These are phyloP conservation scores for Tragopan temminckii DNA, from an alignment of 2,797 vertebrate species.

Conservation along the genomic window DNA sequence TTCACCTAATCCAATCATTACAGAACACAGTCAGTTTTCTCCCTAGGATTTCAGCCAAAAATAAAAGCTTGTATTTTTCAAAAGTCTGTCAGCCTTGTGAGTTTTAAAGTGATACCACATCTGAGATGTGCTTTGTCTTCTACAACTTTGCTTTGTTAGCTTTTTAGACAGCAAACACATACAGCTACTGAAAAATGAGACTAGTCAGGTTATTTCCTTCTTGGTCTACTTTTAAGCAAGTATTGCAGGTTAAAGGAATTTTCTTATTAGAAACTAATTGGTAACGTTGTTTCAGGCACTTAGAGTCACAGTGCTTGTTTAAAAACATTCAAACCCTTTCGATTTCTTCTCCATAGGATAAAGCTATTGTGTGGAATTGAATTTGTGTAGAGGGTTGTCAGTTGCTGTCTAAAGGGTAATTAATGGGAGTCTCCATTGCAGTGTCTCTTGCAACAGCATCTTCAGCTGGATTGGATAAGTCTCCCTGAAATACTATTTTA, in stretches of 20 bases:
- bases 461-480: too few species aligned
- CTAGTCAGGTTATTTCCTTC: background rate
- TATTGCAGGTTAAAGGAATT: background rate
- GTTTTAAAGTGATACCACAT: background rate
- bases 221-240: background rate
- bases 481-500: background rate
- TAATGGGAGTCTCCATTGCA: background rate
- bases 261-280: background rate
- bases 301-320: background rate
- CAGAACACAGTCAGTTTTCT: background rate
- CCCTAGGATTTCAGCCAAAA: background rate
- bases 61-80: background rate
- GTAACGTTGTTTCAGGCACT: background rate
- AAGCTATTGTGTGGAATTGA: background rate
- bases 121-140: background rate
- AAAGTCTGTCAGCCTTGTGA: background rate
- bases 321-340: background rate
- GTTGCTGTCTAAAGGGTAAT: background rate
- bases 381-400: background rate
- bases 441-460: background rate
- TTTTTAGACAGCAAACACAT: background rate
- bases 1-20: background rate
- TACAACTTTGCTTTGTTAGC: background rate
- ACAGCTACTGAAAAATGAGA: background rate
- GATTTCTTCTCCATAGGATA: background rate